These are phyloP conservation scores for Ectemnius cavifrons DNA, from an alignment of 2,888 invertebrate genomes.

Conservation along the genomic window DNA sequence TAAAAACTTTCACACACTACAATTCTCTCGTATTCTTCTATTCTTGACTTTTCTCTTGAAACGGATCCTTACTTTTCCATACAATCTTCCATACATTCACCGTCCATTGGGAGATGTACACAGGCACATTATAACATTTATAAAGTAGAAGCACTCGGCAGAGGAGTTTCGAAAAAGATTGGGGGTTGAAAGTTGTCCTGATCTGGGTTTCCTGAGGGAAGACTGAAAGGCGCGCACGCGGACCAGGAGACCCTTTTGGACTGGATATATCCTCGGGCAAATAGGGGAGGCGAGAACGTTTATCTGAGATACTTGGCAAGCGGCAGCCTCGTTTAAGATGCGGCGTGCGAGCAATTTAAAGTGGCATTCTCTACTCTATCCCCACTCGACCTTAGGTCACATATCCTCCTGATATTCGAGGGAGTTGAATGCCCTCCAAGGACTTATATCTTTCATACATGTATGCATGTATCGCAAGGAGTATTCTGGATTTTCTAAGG, in stretches of 20 bases:
- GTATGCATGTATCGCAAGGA: conserved; percentile 29
- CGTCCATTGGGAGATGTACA: too few relatives aligned
- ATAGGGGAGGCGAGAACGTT: conserved; percentile 36
- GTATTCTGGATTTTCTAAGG: conserved; percentile 35
- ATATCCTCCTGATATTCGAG: conserved; percentile 30
- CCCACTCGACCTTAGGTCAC: conserved; percentile 15
- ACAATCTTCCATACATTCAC: too few relatives aligned
- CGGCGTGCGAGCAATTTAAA: conserved; percentile 38
- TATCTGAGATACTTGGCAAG: conserved; percentile 24
- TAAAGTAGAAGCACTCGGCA: too few relatives aligned
- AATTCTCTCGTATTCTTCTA: too few relatives aligned
- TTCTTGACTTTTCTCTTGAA: too few relatives aligned
- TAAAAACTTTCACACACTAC: too few relatives aligned
- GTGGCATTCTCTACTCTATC: conserved; percentile 22
- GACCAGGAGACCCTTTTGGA: neutral
- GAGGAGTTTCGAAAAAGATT: too few relatives aligned
- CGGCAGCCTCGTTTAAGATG: conserved; percentile 30
- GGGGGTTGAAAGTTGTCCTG: conserved; percentile 9
- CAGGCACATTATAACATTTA: too few relatives aligned
- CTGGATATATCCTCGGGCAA: neutral
- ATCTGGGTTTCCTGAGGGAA: neutral
- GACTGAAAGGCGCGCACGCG: neutral
- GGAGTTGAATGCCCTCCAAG: conserved; percentile 17
- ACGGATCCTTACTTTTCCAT: too few relatives aligned
- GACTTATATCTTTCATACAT: conserved; percentile 36